phyloP scores from a whole-genome alignment of 1,140 invertebrate genomes.

The Popillia japonica region DNA sequence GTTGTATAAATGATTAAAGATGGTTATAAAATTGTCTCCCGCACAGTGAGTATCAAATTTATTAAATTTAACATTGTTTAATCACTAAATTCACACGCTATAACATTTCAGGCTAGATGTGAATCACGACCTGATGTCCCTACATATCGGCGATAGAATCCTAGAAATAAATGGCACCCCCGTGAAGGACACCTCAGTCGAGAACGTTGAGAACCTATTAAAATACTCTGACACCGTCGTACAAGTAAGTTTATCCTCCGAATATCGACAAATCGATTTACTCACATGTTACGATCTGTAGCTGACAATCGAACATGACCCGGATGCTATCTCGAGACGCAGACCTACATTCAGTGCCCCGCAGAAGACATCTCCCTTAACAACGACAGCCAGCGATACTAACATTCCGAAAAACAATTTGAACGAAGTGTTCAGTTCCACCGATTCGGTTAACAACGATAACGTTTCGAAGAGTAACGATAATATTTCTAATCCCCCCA shows the following conservation, averaged over 20 bases:
- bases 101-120: slow-evolving; percentile 74
- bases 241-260: slow-evolving; percentile 67
- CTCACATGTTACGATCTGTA: slow-evolving; percentile 53
- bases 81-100: too few species aligned
- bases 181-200: slow-evolving; percentile 79
- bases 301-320: slow-evolving; percentile 89
- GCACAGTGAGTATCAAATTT: slow-evolving; percentile 23
- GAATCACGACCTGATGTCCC: slow-evolving; percentile 80
- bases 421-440: slow-evolving; percentile 48
- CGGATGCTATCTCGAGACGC: slow-evolving; percentile 70
- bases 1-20: neutral
- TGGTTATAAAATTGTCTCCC: neutral
- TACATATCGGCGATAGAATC: slow-evolving; percentile 90
- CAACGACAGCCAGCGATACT: slow-evolving; percentile 57
- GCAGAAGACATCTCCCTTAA: slow-evolving; percentile 52
- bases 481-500: neutral
- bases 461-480: slow-evolving; percentile 28
- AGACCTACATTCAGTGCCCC: slow-evolving; percentile 59
- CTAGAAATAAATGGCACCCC: slow-evolving; percentile 92
- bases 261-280: too few species aligned
- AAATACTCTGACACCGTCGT: slow-evolving; percentile 76
- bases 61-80: too few species aligned
- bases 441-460: slow-evolving; percentile 46
- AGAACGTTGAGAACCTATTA: slow-evolving; percentile 80
- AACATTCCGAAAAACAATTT: slow-evolving; percentile 56